phyloP scores from a whole-genome alignment of 1,140 invertebrate genomes.

The Drosophila sp. region DNA sequence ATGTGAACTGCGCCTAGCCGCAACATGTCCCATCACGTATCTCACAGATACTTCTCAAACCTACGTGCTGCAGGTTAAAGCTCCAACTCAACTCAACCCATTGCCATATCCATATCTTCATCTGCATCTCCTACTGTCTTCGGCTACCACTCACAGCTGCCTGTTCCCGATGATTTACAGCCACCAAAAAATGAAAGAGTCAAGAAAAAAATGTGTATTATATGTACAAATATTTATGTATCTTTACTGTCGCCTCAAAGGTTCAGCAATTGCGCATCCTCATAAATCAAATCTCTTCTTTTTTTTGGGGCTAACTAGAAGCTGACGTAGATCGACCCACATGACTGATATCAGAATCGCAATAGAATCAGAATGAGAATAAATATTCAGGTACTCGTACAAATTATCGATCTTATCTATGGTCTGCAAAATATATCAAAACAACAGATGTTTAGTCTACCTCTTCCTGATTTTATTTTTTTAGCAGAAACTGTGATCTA shows the following conservation, averaged over 20 bases:
- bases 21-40: conserved; percentile 6
- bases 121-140: conserved; percentile 41
- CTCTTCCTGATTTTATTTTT: too few relatives aligned
- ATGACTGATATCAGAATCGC: conserved; percentile 12
- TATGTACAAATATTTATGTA: conserved; percentile 24
- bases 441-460: too few relatives aligned
- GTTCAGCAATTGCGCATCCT: conserved; percentile 36
- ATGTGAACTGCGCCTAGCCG: conserved; percentile 2
- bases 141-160: conserved; percentile 4
- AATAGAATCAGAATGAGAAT: neutral
- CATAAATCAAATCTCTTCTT: conserved; percentile 38
- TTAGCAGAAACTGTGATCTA: too few relatives aligned
- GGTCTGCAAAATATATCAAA: too few relatives aligned
- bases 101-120: conserved; percentile 45
- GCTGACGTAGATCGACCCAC: conserved; percentile 33
- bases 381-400: neutral
- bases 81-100: neutral
- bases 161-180: conserved; percentile 61
- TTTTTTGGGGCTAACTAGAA: conserved; percentile 9
- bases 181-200: conserved; percentile 28
- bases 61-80: conserved; percentile 31
- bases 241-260: conserved; percentile 44
- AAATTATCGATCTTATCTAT: conserved; percentile 1
- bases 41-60: conserved; percentile 16
- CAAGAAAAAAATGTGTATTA: conserved; percentile 5